These are phyloP conservation scores for Myotis yumanensis DNA, from an alignment of 2,113 vertebrate species.

Conservation along the genomic window DNA sequence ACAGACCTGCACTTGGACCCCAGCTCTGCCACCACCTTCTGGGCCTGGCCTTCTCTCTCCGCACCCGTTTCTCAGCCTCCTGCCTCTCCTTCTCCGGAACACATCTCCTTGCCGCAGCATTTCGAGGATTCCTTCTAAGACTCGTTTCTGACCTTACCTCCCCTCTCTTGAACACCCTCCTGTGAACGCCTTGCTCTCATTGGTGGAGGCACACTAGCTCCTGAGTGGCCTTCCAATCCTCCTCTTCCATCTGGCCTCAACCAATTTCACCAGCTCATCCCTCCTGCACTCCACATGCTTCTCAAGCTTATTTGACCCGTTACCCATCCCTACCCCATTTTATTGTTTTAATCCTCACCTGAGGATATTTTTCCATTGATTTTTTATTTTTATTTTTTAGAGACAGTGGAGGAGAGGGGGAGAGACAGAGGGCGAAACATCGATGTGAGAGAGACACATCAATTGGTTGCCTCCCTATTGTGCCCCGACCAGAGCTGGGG, in stretches of 20 bases:
- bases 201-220: background rate
- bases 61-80: background rate
- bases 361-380: too few relatives aligned
- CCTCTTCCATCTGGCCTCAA: background rate
- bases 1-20: background rate
- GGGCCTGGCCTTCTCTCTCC: background rate
- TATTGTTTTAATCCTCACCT: too few relatives aligned
- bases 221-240: background rate
- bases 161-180: background rate
- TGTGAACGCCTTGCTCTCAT: background rate
- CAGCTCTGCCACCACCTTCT: background rate
- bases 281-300: background rate
- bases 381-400: too few relatives aligned
- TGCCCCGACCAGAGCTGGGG: too few relatives aligned
- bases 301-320: background rate
- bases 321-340: background rate
- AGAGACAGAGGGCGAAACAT: too few relatives aligned
- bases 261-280: background rate
- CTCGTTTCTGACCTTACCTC: background rate
- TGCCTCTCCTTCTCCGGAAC: background rate
- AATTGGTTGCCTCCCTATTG: too few relatives aligned
- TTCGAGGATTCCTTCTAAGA: background rate
- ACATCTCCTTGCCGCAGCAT: background rate
- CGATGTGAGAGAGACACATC: too few relatives aligned
- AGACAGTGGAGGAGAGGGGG: too few relatives aligned